These are phyloP conservation scores for Ophion ventricosus DNA, from an alignment of 2,888 invertebrate genomes.

Conservation along the genomic window DNA sequence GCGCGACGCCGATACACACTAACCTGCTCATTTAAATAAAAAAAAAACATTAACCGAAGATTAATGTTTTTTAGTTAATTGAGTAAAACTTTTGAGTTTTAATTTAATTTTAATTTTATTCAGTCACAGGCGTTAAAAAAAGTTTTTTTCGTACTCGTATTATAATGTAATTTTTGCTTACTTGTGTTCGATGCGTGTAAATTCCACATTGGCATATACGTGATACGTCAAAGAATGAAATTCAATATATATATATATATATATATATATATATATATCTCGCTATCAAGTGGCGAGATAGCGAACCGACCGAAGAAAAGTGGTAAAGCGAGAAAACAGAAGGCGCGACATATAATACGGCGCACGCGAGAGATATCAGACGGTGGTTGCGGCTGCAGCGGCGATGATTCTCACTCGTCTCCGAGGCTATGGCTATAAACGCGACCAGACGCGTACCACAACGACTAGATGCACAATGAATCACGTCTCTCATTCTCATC, in stretches of 20 bases:
- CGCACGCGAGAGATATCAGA: slow-evolving; percentile 46
- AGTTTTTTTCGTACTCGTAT: too few species aligned
- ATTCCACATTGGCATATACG: too few species aligned
- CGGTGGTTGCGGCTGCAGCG: neutral
- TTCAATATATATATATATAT: neutral
- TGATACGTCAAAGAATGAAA: neutral
- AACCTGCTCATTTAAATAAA: too few species aligned
- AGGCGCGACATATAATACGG: neutral
- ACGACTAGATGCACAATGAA: slow-evolving; percentile 56
- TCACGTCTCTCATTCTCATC: slow-evolving; percentile 37
- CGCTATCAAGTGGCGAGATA: neutral
- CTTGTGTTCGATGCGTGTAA: too few species aligned
- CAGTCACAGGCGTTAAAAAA: too few species aligned
- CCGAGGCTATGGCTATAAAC: slow-evolving; percentile 26
- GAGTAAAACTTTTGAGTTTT: too few species aligned
- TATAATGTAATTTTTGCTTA: too few species aligned
- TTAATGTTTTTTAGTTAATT: too few species aligned
- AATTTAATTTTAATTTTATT: too few species aligned
- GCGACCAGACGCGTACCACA: slow-evolving; percentile 34
- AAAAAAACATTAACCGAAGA: too few species aligned
- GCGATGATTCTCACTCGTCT: slow-evolving; percentile 59
- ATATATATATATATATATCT: neutral
- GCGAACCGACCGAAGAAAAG: neutral
- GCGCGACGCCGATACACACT: slow-evolving; percentile 6
- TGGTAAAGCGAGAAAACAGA: slow-evolving; percentile 35